These are phyloP conservation scores for Poicephalus meyeri DNA, from an alignment of 2,113 vertebrate genomes.

Conservation along the genomic window DNA sequence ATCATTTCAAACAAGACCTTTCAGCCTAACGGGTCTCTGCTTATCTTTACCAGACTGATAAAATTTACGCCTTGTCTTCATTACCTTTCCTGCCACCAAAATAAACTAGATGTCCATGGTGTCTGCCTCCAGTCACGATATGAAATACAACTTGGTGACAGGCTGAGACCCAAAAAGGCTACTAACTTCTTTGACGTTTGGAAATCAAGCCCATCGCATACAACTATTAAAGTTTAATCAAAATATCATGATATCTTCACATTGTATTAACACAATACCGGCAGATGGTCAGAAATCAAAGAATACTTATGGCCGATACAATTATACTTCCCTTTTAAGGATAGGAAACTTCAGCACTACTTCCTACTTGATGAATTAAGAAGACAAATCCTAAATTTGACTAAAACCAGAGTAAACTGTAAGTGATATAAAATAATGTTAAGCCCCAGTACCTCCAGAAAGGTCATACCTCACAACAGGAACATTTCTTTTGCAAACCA, in stretches of 20 bases:
- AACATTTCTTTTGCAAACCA: background rate
- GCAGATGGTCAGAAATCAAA: background rate
- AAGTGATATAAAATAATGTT: background rate
- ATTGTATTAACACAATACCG: background rate
- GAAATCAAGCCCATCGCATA: background rate
- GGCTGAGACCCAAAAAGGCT: background rate
- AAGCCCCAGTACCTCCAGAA: background rate
- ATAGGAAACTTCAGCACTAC: background rate
- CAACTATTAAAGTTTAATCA: background rate
- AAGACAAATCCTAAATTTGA: background rate
- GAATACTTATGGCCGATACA: background rate
- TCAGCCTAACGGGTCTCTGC: background rate
- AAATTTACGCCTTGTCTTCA: background rate
- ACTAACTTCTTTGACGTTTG: background rate
- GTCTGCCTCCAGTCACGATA: background rate
- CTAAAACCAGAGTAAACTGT: background rate
- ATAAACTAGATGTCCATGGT: accelerated
- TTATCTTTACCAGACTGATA: background rate
- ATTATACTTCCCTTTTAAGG: background rate
- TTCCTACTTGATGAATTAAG: background rate
- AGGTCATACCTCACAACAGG: background rate
- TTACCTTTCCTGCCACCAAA: background rate
- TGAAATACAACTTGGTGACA: background rate
- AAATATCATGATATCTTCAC: background rate
- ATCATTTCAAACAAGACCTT: background rate